A percentile compares a stretch with the other conserved stretches of the same genome.
phyloP scores from a whole-genome alignment of 2,888 invertebrate genomes.

The Volucella bombylans region DNA sequence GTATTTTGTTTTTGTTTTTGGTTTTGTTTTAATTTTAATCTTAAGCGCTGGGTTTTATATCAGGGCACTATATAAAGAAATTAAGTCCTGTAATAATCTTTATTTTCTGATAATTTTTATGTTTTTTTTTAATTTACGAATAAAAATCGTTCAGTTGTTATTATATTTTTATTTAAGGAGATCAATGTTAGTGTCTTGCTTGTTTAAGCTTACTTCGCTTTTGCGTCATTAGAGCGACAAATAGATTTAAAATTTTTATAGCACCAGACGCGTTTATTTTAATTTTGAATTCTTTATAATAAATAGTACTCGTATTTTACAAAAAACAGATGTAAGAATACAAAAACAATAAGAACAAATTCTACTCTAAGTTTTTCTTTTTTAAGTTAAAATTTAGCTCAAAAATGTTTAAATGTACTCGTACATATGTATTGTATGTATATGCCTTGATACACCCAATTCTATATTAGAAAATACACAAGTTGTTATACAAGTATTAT shows the following conservation, averaged over 20 bases:
- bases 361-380: not conserved
- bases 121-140: conserved; percentile 56
- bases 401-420: conserved; percentile 61
- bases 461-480: conserved; percentile 22
- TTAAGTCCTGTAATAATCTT: conserved; percentile 35
- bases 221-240: conserved; percentile 74
- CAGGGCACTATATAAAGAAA: conserved; percentile 40
- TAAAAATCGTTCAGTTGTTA: conserved; percentile 68
- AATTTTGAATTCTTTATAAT: conserved; percentile 28
- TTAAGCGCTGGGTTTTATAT: conserved; percentile 61
- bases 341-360: conserved; percentile 6
- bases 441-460: conserved; percentile 33
- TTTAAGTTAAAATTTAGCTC: conserved; percentile 67
- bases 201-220: conserved; percentile 29
- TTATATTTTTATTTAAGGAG: conserved; percentile 55
- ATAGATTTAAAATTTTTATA: conserved; percentile 66
- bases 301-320: conserved; percentile 31
- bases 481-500: not conserved
- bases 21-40: not conserved
- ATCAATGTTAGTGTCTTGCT: conserved; percentile 15
- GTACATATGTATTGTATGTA: too few relatives aligned
- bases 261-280: conserved; percentile 65
- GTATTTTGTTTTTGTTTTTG: too few relatives aligned
- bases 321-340: conserved; percentile 21
- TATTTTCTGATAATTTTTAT: conserved; percentile 73